A percentile compares a stretch with the other conserved stretches of the same genome.
phyloP scores from a whole-genome alignment of 2,797 vertebrate genomes.

The Echeneis naucrates region DNA sequence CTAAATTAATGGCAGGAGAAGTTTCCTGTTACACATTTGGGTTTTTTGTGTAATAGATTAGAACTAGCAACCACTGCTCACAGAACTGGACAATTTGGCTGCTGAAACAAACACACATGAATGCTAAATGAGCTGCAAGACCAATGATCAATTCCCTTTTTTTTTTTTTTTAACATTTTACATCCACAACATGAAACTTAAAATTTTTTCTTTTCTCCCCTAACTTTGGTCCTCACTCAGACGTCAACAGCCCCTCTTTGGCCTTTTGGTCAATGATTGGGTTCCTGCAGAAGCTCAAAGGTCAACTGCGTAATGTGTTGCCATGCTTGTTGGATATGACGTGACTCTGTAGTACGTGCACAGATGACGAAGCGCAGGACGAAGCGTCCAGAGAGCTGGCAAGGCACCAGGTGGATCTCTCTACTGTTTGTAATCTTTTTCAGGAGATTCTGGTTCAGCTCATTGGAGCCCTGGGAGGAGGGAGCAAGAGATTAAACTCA shows the following conservation, averaged over 20 bases:
- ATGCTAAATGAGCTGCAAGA: neutral
- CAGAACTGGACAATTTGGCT: neutral
- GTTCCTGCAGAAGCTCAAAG: conserved; percentile 82
- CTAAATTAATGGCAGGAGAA: conserved; percentile 5
- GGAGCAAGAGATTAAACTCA: neutral
- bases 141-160: conserved; percentile 31
- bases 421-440: conserved; percentile 87
- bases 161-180: conserved; percentile 48
- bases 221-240: conserved; percentile 47
- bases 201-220: neutral
- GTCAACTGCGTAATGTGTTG: conserved; percentile 88
- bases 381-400: conserved; percentile 87
- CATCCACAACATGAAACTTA: conserved; percentile 29
- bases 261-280: conserved; percentile 49
- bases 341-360: conserved; percentile 84
- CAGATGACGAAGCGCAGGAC: conserved; percentile 94
- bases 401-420: conserved; percentile 95
- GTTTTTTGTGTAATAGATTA: neutral
- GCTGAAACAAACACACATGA: conserved; percentile 12
- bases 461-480: conserved; percentile 88
- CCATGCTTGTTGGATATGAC: conserved; percentile 91
- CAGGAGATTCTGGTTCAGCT: conserved; percentile 89
- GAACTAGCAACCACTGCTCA: neutral
- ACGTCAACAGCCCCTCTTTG: neutral
- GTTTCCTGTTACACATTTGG: conserved; percentile 15